phyloP scores from a whole-genome alignment of 2,797 vertebrate genomes.

The Acrossocheilus wenchowensis region DNA sequence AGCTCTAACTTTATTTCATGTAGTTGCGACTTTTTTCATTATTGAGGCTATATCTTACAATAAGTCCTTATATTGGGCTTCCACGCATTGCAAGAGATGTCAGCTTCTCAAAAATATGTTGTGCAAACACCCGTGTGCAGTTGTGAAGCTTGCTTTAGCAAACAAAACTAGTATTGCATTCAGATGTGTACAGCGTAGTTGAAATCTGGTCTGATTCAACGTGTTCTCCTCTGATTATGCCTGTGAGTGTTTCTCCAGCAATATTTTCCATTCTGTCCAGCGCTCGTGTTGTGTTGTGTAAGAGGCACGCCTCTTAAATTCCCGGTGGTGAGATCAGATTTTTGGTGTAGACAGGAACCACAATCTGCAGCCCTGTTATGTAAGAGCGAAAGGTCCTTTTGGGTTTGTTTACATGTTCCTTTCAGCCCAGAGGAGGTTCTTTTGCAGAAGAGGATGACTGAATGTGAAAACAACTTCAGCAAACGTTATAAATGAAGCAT shows the following conservation, averaged over 20 bases:
- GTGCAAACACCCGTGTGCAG: background rate
- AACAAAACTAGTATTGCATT: background rate
- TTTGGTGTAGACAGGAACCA: conserved; percentile 39
- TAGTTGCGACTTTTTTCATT: background rate
- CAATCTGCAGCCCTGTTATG: conserved; percentile 50
- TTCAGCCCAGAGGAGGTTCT: conserved; percentile 28
- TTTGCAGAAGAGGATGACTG: conserved; percentile 21
- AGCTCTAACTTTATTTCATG: background rate
- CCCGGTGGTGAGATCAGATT: conserved; percentile 54
- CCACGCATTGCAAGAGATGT: background rate
- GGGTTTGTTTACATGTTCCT: conserved; percentile 55
- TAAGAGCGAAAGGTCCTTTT: conserved; percentile 42
- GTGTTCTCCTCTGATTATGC: background rate
- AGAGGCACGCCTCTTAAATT: conserved; percentile 50
- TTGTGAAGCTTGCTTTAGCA: background rate
- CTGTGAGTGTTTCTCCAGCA: conserved; percentile 21
- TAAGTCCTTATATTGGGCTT: background rate
- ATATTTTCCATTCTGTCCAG: conserved; percentile 55
- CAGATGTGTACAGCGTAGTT: background rate
- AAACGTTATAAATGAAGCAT: conserved; percentile 28
- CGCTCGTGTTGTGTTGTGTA: conserved; percentile 53
- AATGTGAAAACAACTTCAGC: conserved; percentile 37
- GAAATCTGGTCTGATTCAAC: background rate
- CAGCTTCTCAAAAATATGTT: background rate
- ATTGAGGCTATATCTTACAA: background rate